Percentiles rank a stretch among this genome's conserved stretches.
These are phyloP conservation scores for Orbicella faveolata DNA, from an alignment of 64 coral and sea anemone genomes.

Conservation along the genomic window DNA sequence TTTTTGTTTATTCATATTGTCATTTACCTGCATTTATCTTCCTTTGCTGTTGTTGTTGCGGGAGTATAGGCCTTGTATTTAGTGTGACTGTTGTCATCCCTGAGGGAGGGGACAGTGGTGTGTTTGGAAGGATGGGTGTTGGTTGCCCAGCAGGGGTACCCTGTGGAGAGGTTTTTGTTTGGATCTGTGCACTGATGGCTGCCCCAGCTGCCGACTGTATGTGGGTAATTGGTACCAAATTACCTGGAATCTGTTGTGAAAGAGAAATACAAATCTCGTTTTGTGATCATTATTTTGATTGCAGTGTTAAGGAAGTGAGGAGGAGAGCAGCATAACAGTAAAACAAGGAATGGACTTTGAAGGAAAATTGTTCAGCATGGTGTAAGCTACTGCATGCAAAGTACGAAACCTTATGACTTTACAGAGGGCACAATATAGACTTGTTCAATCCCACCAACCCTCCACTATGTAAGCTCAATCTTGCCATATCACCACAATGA, in stretches of 20 bases:
- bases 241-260: slow-evolving; percentile 65
- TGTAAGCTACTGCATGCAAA: too few relatives aligned
- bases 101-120: slow-evolving; percentile 81
- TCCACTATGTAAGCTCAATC: too few relatives aligned
- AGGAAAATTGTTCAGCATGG: too few relatives aligned
- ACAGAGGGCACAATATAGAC: too few relatives aligned
- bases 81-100: slow-evolving; percentile 86
- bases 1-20: not conserved
- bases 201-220: slow-evolving; percentile 75
- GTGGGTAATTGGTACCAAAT: slow-evolving; percentile 82
- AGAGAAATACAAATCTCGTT: not conserved
- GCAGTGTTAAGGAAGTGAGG: not conserved
- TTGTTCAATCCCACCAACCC: too few relatives aligned
- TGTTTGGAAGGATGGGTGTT: slow-evolving; percentile 88
- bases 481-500: too few relatives aligned
- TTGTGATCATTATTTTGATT: too few relatives aligned
- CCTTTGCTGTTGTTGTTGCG: slow-evolving; percentile 79
- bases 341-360: too few relatives aligned
- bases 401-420: too few relatives aligned
- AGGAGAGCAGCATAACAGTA: not conserved
- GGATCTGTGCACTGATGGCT: slow-evolving; percentile 76
- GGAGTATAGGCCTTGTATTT: slow-evolving; percentile 75
- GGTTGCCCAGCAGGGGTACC: slow-evolving; percentile 82
- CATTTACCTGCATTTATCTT: slow-evolving; percentile 52
- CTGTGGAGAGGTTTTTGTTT: slow-evolving; percentile 85